Percentiles rank a stretch among this genome's conserved stretches.
Conservation (phyloP, 1,140 invertebrate species). For the Lycorma delicatula region DNA sequence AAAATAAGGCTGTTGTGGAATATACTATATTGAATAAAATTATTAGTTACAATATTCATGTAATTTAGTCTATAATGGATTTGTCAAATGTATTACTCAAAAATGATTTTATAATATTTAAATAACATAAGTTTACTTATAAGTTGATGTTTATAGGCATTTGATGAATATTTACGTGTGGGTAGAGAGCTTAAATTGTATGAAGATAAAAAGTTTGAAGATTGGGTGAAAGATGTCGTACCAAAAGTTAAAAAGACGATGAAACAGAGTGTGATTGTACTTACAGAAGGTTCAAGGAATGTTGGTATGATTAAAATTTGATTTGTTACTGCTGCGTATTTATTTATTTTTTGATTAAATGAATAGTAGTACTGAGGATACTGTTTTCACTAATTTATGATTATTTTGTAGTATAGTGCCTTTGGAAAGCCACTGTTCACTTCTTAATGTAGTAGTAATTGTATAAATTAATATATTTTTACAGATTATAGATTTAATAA, state of each 20-base stretch:
- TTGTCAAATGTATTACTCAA: background rate
- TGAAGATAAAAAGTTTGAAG: constrained; percentile 57
- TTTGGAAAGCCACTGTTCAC: too few species aligned
- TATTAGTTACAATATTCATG: background rate
- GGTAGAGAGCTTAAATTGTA: constrained; percentile 65
- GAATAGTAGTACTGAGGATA: too few species aligned
- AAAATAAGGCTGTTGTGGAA: background rate
- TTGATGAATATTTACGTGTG: constrained; percentile 62
- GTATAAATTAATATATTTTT: too few species aligned
- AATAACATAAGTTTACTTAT: too few species aligned
- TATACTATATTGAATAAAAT: too few species aligned
- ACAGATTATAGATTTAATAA: too few species aligned
- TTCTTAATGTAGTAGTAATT: too few species aligned
- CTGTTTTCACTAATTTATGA: too few species aligned
- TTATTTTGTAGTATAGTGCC: too few species aligned
- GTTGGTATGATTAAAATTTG: constrained; percentile 6
- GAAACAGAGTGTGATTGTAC: constrained; percentile 54
- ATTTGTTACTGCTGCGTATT: too few species aligned
- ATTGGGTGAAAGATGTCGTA: constrained; percentile 50
- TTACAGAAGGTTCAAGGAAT: constrained; percentile 30
- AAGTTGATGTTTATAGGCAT: constrained; percentile 46
- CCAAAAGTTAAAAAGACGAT: constrained; percentile 49
- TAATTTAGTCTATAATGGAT: background rate
- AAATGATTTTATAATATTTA: constrained; percentile 5
- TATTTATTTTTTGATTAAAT: too few species aligned